Percentiles rank a stretch among this genome's conserved stretches.
These are phyloP conservation scores for Hippocampus comes DNA, from an alignment of 2,113 vertebrate genomes.

Conservation along the genomic window DNA sequence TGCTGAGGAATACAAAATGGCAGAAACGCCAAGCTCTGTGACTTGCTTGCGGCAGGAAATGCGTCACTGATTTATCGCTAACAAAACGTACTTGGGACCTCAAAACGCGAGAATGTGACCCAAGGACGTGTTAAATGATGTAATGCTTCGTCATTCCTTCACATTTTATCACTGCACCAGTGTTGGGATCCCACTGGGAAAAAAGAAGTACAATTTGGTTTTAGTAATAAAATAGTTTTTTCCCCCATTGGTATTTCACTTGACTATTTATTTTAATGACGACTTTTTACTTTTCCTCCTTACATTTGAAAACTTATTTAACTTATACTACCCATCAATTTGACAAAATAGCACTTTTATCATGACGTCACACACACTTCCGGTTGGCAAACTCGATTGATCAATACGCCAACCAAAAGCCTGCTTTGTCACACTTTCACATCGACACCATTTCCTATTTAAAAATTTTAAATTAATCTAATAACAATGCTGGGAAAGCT, in stretches of 20 bases:
- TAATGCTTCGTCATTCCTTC: background rate
- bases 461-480: no score
- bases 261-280: background rate
- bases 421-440: no score
- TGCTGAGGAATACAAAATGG: constrained; percentile 60
- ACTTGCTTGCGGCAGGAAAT: background rate
- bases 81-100: accelerated
- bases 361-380: no score
- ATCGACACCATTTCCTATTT: no score
- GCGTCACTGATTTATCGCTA: background rate
- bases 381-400: no score
- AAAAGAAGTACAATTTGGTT: background rate
- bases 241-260: no score
- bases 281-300: background rate
- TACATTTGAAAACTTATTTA: no score
- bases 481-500: no score
- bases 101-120: background rate
- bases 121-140: background rate
- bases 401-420: no score
- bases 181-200: background rate
- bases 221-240: background rate
- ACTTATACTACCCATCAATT: no score
- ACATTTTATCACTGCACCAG: background rate
- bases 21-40: constrained; percentile 31
- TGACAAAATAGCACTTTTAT: no score